Evolutionary conservation across 1,140 invertebrate species (phyloP).

Genomic region (Coenobita brevimanus): DNA sequence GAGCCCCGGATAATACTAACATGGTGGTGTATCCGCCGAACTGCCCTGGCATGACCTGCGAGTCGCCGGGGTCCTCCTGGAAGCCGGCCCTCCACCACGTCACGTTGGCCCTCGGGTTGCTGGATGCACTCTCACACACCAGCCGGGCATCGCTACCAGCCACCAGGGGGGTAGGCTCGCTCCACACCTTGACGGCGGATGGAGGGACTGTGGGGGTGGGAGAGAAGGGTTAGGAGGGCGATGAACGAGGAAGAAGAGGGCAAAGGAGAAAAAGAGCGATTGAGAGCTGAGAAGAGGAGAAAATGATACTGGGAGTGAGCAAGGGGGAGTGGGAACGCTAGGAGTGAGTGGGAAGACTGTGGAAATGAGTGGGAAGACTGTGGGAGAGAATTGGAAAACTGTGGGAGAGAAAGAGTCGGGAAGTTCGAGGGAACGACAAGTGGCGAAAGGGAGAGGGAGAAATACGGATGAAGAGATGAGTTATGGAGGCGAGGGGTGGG

Average conservation of each 20-base stretch:
- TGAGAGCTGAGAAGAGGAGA: not conserved
- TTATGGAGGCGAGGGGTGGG: too few species aligned
- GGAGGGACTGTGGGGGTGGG: conserved; percentile 62
- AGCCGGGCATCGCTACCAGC: conserved; percentile 90
- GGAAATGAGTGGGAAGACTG: not conserved
- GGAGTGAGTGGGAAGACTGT: not conserved
- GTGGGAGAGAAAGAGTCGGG: too few species aligned
- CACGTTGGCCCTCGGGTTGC: conserved; percentile 93
- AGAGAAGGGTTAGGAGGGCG: not conserved
- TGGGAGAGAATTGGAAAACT: not conserved
- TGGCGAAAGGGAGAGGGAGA: too few species aligned
- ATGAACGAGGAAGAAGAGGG: not conserved
- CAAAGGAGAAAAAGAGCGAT: not conserved
- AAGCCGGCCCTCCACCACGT: conserved; percentile 77
- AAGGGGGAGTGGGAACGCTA: not conserved
- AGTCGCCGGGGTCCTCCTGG: conserved; percentile 44
- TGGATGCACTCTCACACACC: conserved; percentile 89
- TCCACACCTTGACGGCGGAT: conserved; percentile 58
- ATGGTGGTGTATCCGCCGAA: conserved; percentile 59
- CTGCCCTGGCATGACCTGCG: conserved; percentile 38
- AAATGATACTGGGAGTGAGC: not conserved
- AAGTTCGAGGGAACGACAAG: too few species aligned
- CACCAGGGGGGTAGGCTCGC: conserved; percentile 81
- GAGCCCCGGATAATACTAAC: conserved; percentile 30
- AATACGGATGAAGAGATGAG: too few species aligned